A percentile compares a stretch with the other conserved stretches of the same genome.
These are phyloP conservation scores for Pachyramphus minor DNA, from an alignment of 2,113 vertebrate genomes.

Conservation along the genomic window DNA sequence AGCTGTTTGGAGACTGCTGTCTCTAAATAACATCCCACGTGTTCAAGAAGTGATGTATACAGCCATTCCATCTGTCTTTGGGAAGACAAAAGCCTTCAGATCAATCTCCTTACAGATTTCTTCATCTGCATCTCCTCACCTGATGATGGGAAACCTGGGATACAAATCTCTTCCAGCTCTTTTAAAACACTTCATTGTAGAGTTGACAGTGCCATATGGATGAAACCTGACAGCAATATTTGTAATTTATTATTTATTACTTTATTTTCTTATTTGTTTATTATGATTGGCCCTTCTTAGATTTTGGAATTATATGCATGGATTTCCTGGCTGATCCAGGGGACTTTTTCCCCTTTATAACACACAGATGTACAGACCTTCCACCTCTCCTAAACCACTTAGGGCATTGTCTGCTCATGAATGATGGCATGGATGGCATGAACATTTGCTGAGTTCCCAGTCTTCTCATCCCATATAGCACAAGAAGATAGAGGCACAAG, in stretches of 20 bases:
- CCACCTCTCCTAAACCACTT: neutral
- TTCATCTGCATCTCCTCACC: neutral
- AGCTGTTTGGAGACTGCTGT: neutral
- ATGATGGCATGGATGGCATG: neutral
- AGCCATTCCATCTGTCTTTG: neutral
- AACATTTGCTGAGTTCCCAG: neutral
- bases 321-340: neutral
- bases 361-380: neutral
- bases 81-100: conserved; percentile 2
- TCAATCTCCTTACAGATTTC: neutral
- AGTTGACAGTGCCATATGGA: neutral
- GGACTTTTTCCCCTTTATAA: neutral
- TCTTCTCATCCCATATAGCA: neutral
- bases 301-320: neutral
- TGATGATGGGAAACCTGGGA: neutral
- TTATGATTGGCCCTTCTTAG: neutral
- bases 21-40: neutral
- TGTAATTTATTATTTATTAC: neutral
- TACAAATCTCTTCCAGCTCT: neutral
- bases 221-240: neutral
- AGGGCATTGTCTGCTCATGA: neutral
- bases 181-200: neutral
- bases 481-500: neutral
- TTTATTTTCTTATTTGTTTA: neutral
- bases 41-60: neutral